These are phyloP conservation scores for Ophion costatus DNA, from an alignment of 2,888 invertebrate genomes.

Conservation along the genomic window DNA sequence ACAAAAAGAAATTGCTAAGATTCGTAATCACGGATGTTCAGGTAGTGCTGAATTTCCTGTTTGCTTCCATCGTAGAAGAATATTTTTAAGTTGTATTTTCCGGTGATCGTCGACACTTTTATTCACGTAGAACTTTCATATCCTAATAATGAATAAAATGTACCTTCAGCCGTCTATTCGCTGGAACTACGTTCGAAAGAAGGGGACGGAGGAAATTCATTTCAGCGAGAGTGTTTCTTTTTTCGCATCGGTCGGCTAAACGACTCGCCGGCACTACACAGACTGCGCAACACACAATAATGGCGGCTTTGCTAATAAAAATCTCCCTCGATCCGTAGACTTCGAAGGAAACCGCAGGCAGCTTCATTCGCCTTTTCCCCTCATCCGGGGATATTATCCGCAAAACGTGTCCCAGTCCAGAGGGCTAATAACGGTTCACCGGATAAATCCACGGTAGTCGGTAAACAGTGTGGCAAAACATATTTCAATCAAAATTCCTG, in stretches of 20 bases:
- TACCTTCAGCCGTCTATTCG: neutral
- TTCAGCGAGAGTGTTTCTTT: neutral
- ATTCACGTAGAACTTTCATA: neutral
- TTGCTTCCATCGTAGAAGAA: neutral
- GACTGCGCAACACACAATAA: neutral
- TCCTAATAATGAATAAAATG: neutral
- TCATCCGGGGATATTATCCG: constrained; percentile 63
- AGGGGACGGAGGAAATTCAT: neutral
- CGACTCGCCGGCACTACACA: neutral
- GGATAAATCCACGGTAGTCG: constrained; percentile 74
- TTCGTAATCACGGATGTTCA: neutral
- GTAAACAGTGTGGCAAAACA: constrained; percentile 78
- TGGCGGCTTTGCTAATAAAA: constrained; percentile 32
- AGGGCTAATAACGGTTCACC: constrained; percentile 70
- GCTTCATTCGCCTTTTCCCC: neutral
- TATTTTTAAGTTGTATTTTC: neutral
- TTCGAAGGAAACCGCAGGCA: constrained; percentile 6
- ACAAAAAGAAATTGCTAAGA: neutral
- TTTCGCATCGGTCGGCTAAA: neutral
- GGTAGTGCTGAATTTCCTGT: neutral
- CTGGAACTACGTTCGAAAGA: neutral
- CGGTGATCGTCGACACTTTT: neutral
- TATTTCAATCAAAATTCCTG: constrained; percentile 80
- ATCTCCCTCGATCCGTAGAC: neutral
- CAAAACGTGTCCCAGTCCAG: constrained; percentile 64